Base-by-base conservation (phyloP, 2,888 invertebrate genomes). In the Lagria hirta region DNA sequence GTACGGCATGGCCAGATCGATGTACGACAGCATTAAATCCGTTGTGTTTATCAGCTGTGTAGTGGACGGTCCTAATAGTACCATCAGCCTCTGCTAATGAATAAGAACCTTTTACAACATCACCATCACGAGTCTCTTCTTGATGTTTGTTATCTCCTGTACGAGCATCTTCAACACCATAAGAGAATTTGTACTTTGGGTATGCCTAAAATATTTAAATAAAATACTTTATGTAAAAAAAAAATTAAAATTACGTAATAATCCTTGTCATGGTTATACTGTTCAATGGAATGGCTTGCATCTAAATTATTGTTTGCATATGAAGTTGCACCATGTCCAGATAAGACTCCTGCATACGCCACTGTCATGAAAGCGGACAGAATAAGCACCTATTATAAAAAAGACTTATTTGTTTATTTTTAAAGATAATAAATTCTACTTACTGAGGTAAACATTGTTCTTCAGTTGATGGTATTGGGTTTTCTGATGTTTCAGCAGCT, bases 11-110 rank as follows among this genome's bases (percentile, higher is more conserved):
- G 28, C 81, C 82, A 14, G 78, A 73, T 66, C 78, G 81, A 52
- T 81, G 80, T 3, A 84, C 84, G 29, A 83, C 77, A 14, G 84
- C 84, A 61, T 84, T 84, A 73, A 84, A 84, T 5, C 84, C 84
- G 55, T 76, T 79, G 64, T 83, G 82, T 60, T 82, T 81, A 60
- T 84, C 84, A 24, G 85, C 84, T 11, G 81, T 75, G 66, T 85
- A 85, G 49, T 80, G 76, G 22, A 85, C 85, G 22, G 77, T 68
- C 28, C 66, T 54, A 7, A 62, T 62, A 35, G 73, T 70, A 22
- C 74, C 74, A 33, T 74, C 74, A 4, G 73, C 60, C 48, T 74
- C 74, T 33, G 73, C 59, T 22, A 74, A 66, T 7, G 70, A 69
- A 61, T 74, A 74, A 4, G 79, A 78, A 3, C 82, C 81, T 54